phyloP scores from a whole-genome alignment of 2,113 vertebrate genomes.

The Otolemur garnettii region DNA sequence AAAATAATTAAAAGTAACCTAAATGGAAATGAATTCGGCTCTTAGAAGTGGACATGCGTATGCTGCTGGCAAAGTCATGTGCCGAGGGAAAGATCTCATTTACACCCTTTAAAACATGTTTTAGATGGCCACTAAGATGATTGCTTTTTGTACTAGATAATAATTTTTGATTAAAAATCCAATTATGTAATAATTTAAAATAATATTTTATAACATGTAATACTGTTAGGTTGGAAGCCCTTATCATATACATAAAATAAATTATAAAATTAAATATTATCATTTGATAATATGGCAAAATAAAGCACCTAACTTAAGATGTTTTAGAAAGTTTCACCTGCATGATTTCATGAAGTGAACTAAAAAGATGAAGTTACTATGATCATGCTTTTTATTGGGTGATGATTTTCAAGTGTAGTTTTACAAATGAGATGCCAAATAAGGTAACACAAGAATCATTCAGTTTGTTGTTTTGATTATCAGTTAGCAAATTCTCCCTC shows the following conservation, averaged over 20 bases:
- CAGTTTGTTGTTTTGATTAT: background rate
- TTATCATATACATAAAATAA: constrained; percentile 37
- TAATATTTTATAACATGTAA: background rate
- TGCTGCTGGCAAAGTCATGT: background rate
- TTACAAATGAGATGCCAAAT: background rate
- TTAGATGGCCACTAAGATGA: constrained; percentile 20
- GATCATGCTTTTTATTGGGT: background rate
- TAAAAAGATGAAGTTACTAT: background rate
- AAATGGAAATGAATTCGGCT: constrained; percentile 21
- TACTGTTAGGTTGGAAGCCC: background rate
- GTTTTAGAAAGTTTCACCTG: background rate
- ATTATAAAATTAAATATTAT: constrained; percentile 35
- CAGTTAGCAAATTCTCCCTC: background rate
- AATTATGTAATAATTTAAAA: background rate
- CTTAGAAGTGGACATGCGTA: background rate
- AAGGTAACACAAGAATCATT: background rate
- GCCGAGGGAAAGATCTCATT: background rate
- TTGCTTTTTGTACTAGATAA: constrained; percentile 47
- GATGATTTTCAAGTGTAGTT: constrained; percentile 6
- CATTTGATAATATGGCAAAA: background rate
- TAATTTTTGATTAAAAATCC: background rate
- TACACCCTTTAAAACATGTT: background rate
- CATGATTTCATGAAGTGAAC: background rate
- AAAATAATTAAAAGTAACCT: background rate
- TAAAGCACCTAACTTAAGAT: background rate